phyloP scores from a whole-genome alignment of 2,113 vertebrate genomes.

The Colaptes auratus region DNA sequence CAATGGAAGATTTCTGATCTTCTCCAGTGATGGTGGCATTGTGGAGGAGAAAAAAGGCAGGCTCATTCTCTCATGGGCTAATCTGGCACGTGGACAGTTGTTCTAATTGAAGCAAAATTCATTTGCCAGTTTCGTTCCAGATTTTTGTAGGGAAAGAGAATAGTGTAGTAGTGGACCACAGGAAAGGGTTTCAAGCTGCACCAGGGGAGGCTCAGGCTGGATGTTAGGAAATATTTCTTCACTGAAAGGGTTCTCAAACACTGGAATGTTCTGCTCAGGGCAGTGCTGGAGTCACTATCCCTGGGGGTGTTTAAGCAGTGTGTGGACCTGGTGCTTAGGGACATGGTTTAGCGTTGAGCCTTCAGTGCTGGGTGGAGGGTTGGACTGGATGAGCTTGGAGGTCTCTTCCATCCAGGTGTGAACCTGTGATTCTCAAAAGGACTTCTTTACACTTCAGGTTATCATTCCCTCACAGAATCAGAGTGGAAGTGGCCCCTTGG shows the following conservation, averaged over 20 bases:
- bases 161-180: neutral
- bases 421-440: neutral
- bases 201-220: too few species aligned
- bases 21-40: neutral
- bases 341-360: too few species aligned
- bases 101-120: neutral
- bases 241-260: too few species aligned
- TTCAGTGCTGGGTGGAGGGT: too few species aligned
- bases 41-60: neutral
- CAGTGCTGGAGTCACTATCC: too few species aligned
- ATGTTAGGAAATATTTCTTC: too few species aligned
- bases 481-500: neutral
- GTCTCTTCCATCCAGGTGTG: too few species aligned
- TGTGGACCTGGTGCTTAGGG: too few species aligned
- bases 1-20: neutral
- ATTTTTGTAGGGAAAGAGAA: neutral
- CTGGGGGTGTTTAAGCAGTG: too few species aligned
- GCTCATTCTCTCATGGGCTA: neutral
- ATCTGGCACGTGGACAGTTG: neutral
- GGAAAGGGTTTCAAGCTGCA: too few species aligned
- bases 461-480: neutral
- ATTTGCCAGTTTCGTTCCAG: neutral
- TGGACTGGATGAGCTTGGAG: too few species aligned
- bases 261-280: too few species aligned
- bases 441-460: neutral